phyloP scores from a whole-genome alignment of 2,888 invertebrate genomes.

The Boloria selene region DNA sequence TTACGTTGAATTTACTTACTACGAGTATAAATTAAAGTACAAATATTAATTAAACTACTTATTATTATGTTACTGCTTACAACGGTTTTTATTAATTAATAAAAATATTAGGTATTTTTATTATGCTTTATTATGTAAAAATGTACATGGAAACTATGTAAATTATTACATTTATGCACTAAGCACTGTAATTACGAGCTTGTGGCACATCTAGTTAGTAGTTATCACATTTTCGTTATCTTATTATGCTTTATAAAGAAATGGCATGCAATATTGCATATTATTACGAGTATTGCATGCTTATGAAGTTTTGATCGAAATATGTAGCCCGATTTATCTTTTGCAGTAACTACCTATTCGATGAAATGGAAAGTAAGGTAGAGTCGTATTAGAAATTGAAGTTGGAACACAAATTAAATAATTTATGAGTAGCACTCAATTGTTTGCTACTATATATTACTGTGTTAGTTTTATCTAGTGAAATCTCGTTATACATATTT shows the following conservation, averaged over 20 bases:
- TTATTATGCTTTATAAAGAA: constrained; percentile 6
- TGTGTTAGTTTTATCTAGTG: not conserved
- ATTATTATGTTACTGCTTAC: too few species aligned
- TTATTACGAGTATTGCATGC: constrained; percentile 11
- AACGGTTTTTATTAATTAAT: too few species aligned
- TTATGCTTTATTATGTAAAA: not conserved
- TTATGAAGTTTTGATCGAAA: constrained; percentile 1
- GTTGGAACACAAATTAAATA: constrained; percentile 7
- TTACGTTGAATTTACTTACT: too few species aligned
- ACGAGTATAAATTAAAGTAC: too few species aligned
- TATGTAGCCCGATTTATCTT: not conserved
- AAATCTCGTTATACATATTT: not conserved
- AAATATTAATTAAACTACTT: too few species aligned
- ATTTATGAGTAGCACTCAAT: constrained; percentile 11
- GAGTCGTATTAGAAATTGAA: constrained; percentile 11
- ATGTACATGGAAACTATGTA: constrained; percentile 10
- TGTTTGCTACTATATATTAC: too few species aligned
- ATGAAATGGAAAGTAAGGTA: constrained; percentile 20
- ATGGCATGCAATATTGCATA: constrained; percentile 8
- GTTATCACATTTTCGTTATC: constrained; percentile 18
- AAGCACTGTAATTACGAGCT: constrained; percentile 15
- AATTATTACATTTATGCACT: constrained; percentile 9
- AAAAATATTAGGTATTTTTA: too few species aligned
- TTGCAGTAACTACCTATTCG: constrained; percentile 11
- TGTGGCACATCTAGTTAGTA: constrained; percentile 11